Evolutionary conservation across 2,113 vertebrate genomes (phyloP).

Genomic region (Hippocampus mohnikei): DNA sequence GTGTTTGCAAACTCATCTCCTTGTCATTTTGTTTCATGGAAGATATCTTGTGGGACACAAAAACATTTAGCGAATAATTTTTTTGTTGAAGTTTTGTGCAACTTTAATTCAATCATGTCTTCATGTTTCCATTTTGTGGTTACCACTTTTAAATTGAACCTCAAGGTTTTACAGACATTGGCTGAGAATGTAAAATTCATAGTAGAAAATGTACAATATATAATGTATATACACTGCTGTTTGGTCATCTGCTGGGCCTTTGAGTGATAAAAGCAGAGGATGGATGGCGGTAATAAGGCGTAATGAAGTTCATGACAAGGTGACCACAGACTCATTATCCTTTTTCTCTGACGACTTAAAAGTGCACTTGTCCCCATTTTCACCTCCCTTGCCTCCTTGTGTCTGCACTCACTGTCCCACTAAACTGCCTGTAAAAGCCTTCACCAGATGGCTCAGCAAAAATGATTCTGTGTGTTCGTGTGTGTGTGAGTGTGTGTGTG

Average conservation of each 20-base stretch:
- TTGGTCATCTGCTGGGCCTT: not conserved
- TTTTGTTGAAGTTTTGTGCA: not conserved
- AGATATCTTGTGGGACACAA: too few species aligned
- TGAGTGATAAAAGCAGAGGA: not conserved
- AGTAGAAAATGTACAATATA: not conserved
- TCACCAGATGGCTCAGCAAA: slow-evolving; percentile 44
- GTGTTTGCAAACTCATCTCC: too few species aligned
- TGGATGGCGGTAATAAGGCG: not conserved
- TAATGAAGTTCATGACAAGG: slow-evolving; percentile 21
- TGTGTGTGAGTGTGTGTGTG: not conserved
- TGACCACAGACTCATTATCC: slow-evolving; percentile 13
- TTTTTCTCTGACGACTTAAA: slow-evolving; percentile 16
- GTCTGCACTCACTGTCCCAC: slow-evolving; percentile 27
- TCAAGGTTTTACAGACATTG: not conserved
- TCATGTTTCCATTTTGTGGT: not conserved
- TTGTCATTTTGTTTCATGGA: too few species aligned
- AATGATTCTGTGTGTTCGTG: slow-evolving; percentile 27
- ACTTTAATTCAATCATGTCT: not conserved
- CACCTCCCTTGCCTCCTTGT: slow-evolving; percentile 19
- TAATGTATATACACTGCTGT: not conserved
- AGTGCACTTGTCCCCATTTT: slow-evolving; percentile 29
- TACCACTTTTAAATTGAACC: not conserved
- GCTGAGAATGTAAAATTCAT: not conserved
- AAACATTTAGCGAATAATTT: too few species aligned
- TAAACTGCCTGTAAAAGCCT: slow-evolving; percentile 53